Percentiles rank a stretch among this genome's conserved stretches.
Conservation (phyloP, 2,797 vertebrate species). For the Rhabdophis nuchalis region DNA sequence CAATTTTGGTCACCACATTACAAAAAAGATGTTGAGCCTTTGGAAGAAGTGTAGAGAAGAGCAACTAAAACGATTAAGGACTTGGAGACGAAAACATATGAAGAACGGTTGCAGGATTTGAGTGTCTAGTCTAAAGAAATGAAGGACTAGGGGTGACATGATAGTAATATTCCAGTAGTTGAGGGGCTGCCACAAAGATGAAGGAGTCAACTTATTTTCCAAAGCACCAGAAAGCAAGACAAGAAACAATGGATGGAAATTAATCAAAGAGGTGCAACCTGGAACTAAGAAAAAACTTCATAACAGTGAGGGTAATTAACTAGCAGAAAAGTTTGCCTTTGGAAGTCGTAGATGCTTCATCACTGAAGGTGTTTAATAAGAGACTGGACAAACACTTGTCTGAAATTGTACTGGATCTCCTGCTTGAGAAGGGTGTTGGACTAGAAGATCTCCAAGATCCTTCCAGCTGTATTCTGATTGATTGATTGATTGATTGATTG, state of each 20-base stretch:
- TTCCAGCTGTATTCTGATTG: neutral
- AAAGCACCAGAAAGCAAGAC: neutral
- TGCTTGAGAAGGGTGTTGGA: neutral
- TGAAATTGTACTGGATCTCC: neutral
- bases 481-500: neutral
- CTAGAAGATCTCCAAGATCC: neutral
- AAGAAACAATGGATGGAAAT: neutral
- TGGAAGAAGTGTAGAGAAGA: too few species aligned
- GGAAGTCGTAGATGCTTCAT: neutral
- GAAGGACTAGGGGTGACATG: too few species aligned
- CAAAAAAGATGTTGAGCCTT: too few species aligned
- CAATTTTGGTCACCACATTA: neutral
- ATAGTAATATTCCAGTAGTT: too few species aligned
- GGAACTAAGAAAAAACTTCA: neutral
- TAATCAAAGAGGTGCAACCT: neutral
- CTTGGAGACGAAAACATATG: too few species aligned
- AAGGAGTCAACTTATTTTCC: too few species aligned
- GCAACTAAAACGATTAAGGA: too few species aligned
- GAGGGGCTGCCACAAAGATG: too few species aligned
- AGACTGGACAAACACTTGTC: neutral
- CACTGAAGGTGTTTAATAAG: neutral
- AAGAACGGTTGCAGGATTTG: too few species aligned
- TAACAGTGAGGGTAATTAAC: neutral
- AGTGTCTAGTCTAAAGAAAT: too few species aligned
- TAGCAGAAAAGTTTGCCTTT: neutral